Evolutionary conservation across 1,140 invertebrate species (phyloP).

Genomic region (Propsilocerus akamusi): DNA sequence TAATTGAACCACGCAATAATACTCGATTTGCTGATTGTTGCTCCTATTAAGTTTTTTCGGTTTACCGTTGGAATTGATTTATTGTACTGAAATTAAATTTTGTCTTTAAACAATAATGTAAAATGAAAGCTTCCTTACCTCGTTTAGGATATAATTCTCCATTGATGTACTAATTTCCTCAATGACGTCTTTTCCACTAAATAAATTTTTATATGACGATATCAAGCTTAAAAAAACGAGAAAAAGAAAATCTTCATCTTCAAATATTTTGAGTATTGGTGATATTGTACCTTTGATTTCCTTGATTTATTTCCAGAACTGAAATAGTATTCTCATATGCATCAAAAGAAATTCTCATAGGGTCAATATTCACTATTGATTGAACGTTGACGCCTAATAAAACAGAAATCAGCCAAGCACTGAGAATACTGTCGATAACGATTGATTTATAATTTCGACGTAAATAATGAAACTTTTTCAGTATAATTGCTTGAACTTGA

Average conservation of each 20-base stretch:
- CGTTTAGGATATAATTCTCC: neutral
- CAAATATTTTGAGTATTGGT: too few relatives aligned
- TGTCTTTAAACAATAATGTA: neutral
- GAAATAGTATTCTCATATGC: neutral
- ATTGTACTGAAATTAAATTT: neutral
- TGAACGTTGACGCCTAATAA: too few relatives aligned
- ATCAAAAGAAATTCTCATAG: neutral
- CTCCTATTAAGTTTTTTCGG: too few relatives aligned
- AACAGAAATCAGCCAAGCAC: neutral
- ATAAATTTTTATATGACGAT: neutral
- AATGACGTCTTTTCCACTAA: neutral
- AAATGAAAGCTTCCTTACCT: neutral
- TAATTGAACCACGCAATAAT: conserved; percentile 37
- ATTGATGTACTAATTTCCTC: neutral
- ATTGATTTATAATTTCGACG: conserved; percentile 32
- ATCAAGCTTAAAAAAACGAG: too few relatives aligned
- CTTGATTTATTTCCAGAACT: neutral
- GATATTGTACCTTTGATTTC: too few relatives aligned
- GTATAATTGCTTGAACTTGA: conserved; percentile 40
- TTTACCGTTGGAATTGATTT: neutral
- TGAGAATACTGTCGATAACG: conserved; percentile 25
- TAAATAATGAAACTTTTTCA: conserved; percentile 36
- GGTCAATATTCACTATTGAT: too few relatives aligned
- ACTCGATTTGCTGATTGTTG: conserved; percentile 17
- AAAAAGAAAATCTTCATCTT: too few relatives aligned